Conservation (phyloP, 2,888 invertebrate genomes). For the Ornithoptera alexandrae region DNA sequence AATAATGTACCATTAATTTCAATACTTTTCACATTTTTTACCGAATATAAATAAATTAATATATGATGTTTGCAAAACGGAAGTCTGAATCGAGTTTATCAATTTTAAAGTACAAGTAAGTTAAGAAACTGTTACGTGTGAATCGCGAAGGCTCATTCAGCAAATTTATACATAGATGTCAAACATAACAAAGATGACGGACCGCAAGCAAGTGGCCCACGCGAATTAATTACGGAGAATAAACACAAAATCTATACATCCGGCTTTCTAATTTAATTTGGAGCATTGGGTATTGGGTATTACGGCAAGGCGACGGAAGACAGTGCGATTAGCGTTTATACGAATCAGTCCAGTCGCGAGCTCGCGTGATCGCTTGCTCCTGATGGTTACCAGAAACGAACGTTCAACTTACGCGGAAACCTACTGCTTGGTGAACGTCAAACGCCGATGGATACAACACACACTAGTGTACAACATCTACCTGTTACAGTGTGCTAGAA, state of each 20-base stretch:
- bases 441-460: not conserved
- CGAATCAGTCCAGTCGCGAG: constrained; percentile 32
- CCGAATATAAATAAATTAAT: no score
- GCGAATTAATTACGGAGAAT: constrained; percentile 66
- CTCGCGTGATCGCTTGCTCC: constrained; percentile 23
- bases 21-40: no score
- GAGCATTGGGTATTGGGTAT: constrained; percentile 48
- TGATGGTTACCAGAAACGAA: constrained; percentile 19
- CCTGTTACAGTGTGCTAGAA: not conserved
- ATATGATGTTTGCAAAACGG: not conserved
- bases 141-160: not conserved
- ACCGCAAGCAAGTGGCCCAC: constrained; percentile 70
- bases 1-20: no score
- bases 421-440: constrained; percentile 5
- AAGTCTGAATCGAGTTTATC: not conserved
- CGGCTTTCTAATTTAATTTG: constrained; percentile 72
- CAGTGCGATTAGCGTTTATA: constrained; percentile 33
- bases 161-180: constrained; percentile 32
- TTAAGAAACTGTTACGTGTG: not conserved
- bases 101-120: not conserved
- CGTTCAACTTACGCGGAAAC: constrained; percentile 23
- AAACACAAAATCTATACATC: constrained; percentile 57
- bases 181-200: constrained; percentile 64
- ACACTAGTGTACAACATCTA: constrained; percentile 7
- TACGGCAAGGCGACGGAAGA: constrained; percentile 41